Conservation (phyloP, 1,140 invertebrate species). For the Steinernema feltiae region DNA sequence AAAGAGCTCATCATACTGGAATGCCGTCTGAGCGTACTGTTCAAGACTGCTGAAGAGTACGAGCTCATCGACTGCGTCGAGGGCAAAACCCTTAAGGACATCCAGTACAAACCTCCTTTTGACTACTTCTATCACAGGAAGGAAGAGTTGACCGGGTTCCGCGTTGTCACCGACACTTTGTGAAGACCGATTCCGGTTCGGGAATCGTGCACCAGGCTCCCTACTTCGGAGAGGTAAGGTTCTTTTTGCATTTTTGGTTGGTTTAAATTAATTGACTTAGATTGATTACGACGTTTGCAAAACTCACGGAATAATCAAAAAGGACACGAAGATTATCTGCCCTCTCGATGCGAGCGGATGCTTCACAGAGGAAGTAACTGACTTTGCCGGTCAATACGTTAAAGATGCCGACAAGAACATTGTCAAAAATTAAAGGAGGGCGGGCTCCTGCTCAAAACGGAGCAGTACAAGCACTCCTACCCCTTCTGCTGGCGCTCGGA, state of each 20-base stretch:
- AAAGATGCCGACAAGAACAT: slow-evolving; percentile 82
- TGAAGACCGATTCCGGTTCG: slow-evolving; percentile 91
- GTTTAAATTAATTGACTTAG: slow-evolving; percentile 37
- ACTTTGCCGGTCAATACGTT: slow-evolving; percentile 84
- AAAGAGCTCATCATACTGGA: slow-evolving; percentile 82
- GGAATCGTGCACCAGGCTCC: slow-evolving; percentile 98
- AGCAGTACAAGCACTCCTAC: slow-evolving; percentile 78
- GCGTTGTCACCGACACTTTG: slow-evolving; percentile 78
- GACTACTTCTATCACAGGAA: slow-evolving; percentile 71
- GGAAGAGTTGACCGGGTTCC: slow-evolving; percentile 71
- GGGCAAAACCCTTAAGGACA: slow-evolving; percentile 74
- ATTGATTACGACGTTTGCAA: slow-evolving; percentile 83
- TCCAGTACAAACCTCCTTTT: slow-evolving; percentile 82
- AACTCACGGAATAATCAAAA: slow-evolving; percentile 72
- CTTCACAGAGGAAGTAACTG: slow-evolving; percentile 76
- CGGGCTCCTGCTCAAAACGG: slow-evolving; percentile 70
- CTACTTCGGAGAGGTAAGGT: slow-evolving; percentile 84
- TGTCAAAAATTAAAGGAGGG: slow-evolving; percentile 74
- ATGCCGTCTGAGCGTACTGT: slow-evolving; percentile 72
- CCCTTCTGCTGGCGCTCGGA: slow-evolving; percentile 99
- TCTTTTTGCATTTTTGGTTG: slow-evolving; percentile 18
- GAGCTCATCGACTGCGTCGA: slow-evolving; percentile 64
- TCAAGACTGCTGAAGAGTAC: slow-evolving; percentile 66
- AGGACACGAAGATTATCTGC: slow-evolving; percentile 70
- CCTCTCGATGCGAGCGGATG: slow-evolving; percentile 84